Conservation (phyloP, 2,888 invertebrate genomes). For the Omphaloscelis lunosa region DNA sequence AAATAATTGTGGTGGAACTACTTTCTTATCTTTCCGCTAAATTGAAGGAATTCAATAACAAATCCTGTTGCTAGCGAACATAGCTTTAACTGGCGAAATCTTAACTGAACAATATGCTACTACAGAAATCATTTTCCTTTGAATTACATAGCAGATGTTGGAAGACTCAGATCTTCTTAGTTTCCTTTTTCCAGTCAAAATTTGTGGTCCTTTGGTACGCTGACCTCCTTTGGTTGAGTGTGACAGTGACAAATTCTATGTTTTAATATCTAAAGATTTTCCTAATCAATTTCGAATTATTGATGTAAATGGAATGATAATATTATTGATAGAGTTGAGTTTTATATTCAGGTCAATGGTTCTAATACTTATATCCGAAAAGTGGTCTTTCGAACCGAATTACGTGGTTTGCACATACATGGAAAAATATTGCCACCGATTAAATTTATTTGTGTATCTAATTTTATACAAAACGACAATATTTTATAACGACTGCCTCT, state of each 20-base stretch:
- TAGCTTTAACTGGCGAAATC: not conserved
- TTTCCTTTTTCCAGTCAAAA: not conserved
- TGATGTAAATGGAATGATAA: not conserved
- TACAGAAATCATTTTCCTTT: not conserved
- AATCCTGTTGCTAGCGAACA: not conserved
- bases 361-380: not conserved
- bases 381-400: not conserved
- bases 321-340: not conserved
- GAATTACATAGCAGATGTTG: not conserved
- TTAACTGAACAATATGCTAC: not conserved
- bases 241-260: not conserved
- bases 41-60: conserved; percentile 20
- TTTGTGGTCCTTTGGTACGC: not conserved
- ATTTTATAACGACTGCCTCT: not conserved
- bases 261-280: not conserved
- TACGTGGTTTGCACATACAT: not conserved
- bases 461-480: not conserved
- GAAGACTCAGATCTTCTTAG: not conserved
- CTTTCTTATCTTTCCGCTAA: conserved; percentile 37
- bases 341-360: not conserved
- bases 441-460: not conserved
- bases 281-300: not conserved
- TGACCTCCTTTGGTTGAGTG: not conserved
- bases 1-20: not conserved
- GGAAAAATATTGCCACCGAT: not conserved